These are phyloP conservation scores for Acropora tenuis DNA, from an alignment of 64 coral and sea anemone genomes.

Conservation along the genomic window DNA sequence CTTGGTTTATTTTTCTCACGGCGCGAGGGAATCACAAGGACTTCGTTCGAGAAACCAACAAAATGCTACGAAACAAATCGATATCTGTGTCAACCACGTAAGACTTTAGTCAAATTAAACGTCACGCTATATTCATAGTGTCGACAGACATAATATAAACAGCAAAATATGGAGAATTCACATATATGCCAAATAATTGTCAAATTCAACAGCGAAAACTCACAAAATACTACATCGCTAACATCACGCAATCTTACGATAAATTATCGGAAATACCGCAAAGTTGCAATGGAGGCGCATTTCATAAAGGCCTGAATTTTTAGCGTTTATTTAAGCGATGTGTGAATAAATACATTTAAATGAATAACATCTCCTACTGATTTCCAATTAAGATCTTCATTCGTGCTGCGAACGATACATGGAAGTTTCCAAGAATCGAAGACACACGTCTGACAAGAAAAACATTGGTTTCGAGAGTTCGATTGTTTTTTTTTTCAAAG, in stretches of 20 bases:
- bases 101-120: too few species aligned
- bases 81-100: neutral
- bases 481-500: neutral
- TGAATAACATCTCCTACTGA: slow-evolving; percentile 6
- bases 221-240: neutral
- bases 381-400: neutral
- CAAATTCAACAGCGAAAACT: neutral
- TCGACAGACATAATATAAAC: neutral
- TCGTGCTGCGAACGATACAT: neutral
- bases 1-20: neutral
- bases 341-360: slow-evolving; percentile 12
- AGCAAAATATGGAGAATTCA: neutral
- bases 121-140: neutral
- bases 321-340: neutral
- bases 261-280: neutral
- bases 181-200: neutral
- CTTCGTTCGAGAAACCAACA: neutral
- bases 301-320: neutral
- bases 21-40: neutral
- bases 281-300: neutral
- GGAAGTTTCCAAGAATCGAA: neutral
- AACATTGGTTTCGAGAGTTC: neutral
- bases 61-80: neutral
- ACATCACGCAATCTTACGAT: neutral
- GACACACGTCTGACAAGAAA: neutral